phyloP scores from a whole-genome alignment of 2,888 invertebrate genomes.

The Drosophila melanosoma region DNA sequence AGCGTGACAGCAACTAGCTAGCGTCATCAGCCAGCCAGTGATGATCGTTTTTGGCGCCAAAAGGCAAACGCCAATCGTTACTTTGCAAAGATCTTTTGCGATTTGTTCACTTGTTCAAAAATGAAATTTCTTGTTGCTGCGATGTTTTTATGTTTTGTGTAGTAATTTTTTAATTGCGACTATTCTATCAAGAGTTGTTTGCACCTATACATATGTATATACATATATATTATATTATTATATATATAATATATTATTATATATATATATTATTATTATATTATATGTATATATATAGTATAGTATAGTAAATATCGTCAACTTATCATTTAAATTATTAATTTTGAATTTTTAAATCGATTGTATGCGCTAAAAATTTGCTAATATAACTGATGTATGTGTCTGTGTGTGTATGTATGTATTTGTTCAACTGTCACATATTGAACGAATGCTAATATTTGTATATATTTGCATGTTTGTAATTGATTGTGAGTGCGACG shows the following conservation, averaged over 20 bases:
- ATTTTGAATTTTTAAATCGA: slow-evolving; percentile 6
- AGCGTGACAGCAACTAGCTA: slow-evolving; percentile 27
- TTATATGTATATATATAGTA: not conserved
- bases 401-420: slow-evolving; percentile 2
- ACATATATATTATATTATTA: not conserved
- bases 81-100: slow-evolving; percentile 22
- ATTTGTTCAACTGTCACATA: not conserved
- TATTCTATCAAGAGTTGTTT: slow-evolving; percentile 11
- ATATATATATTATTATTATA: not conserved
- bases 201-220: slow-evolving; percentile 5
- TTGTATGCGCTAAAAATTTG: not conserved
- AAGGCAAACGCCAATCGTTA: slow-evolving; percentile 31
- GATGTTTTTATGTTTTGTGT: slow-evolving; percentile 8
- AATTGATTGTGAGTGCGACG: slow-evolving; percentile 49
- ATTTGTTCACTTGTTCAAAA: slow-evolving; percentile 11
- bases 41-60: slow-evolving; percentile 58
- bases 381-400: not conserved
- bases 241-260: slow-evolving; percentile 5
- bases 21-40: slow-evolving; percentile 24
- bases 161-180: slow-evolving; percentile 17
- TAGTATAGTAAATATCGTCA: not conserved
- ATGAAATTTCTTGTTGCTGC: not conserved
- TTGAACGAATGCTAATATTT: slow-evolving; percentile 9
- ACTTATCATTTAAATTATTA: slow-evolving; percentile 12
- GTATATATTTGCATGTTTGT: slow-evolving; percentile 12